Percentiles rank a stretch among this genome's conserved stretches.
phyloP scores from a whole-genome alignment of 53 echinoderm and acorn worm genomes.

The Hippasteria phrygiana region DNA sequence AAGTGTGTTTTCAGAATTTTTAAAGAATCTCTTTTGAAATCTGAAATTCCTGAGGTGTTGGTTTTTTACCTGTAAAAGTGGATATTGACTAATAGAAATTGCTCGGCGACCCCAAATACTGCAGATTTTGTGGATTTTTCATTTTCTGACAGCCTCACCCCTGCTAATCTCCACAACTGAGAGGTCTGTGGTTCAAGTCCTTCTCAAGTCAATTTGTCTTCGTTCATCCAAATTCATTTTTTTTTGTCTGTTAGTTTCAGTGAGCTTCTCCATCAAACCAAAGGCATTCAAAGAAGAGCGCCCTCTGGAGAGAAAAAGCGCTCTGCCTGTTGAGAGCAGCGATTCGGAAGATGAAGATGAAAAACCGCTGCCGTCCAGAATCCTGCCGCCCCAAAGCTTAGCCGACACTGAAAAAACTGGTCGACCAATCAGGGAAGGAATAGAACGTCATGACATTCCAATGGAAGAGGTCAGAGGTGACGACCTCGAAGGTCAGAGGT shows the following conservation, averaged over 20 bases:
- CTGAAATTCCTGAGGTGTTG: too few species aligned
- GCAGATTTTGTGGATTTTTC: too few species aligned
- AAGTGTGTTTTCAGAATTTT: too few species aligned
- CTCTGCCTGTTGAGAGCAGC: conserved; percentile 88
- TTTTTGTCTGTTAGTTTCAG: conserved; percentile 70
- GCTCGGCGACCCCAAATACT: too few species aligned
- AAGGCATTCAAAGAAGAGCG: conserved; percentile 80
- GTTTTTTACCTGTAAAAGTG: too few species aligned
- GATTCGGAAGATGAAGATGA: conserved; percentile 81
- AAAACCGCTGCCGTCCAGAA: conserved; percentile 18
- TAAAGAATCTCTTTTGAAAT: too few species aligned
- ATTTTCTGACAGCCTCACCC: too few species aligned
- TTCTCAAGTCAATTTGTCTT: too few species aligned
- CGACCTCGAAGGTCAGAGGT: conserved; percentile 39
- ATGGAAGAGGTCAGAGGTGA: conserved; percentile 21
- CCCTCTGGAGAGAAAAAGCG: conserved; percentile 79
- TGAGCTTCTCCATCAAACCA: conserved; percentile 96
- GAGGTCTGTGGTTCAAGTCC: too few species aligned
- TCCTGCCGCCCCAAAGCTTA: conserved; percentile 37
- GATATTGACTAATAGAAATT: too few species aligned
- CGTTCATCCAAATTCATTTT: too few species aligned
- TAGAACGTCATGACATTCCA: conserved; percentile 37
- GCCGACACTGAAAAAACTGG: conserved; percentile 22
- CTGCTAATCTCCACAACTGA: too few species aligned
- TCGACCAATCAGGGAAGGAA: conserved; percentile 29